Evolutionary conservation across 2,888 invertebrate genomes (phyloP), one percentile per base, ranked within the genome.

Genomic region (Drosophila setosimentum): DNA sequence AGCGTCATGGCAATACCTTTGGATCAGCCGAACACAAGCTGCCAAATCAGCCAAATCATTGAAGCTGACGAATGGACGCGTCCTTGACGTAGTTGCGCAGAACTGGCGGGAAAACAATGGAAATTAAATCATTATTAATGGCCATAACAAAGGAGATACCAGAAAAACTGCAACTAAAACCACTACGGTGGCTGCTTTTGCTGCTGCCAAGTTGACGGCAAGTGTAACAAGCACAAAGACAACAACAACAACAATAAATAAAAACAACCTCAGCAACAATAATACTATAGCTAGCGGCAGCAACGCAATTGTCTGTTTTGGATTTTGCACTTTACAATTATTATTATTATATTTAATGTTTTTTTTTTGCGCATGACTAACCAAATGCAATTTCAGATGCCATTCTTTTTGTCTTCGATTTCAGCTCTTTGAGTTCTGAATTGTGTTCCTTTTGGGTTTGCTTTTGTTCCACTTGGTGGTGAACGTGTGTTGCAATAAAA

Each of bases 331-430:
- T 70, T 63, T 67, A 67, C 77, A 78, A 76, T 80, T 80, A 76
- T 77, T 65, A 76, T 76, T 78, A 70, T 80, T 68, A 76, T 67
- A 71, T 62, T 13, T 42, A 21, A 42, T 55, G 10, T 27, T 40
- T 18, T 53, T 32, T 16, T 18, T n/a, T 89, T 71, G 85, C 91
- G 87, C 87, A 90, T 87, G 87, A 87, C 91, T 87, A 89, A 87
- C 80, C 91, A 87, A 89, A 84, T 87, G 87, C 91, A 90, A 89
- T 90, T 90, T 76, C 73, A 89, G 87, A 84, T 87, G 74, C 87
- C 88, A 87, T 89, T 89, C 85, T 78, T 76, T 76, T 72, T 76
- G 71, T 69, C 75, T 76, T 77, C 51, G 58, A 60, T 72, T 71
- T 70, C 60, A 58, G 64, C 48, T 60, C 48, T 65, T 61, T 54